These are phyloP conservation scores for Ladona fulva DNA, from an alignment of 1,140 invertebrate genomes.

Conservation along the genomic window DNA sequence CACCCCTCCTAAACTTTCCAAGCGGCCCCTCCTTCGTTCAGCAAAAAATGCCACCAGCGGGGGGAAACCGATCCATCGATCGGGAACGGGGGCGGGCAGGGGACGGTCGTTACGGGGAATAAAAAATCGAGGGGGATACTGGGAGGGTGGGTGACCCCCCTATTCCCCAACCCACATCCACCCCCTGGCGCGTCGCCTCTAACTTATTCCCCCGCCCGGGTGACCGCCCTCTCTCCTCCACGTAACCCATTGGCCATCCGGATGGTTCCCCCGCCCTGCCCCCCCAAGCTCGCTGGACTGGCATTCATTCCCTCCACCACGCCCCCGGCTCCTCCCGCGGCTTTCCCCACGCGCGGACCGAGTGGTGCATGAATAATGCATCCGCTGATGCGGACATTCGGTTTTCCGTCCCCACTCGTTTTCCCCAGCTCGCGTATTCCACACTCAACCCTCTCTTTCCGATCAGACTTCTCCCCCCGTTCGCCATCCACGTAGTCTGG, in stretches of 20 bases:
- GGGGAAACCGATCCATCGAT: not conserved
- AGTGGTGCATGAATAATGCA: slow-evolving; percentile 1
- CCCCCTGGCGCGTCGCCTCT: no score
- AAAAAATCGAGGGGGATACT: not conserved
- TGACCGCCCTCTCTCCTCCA: not conserved
- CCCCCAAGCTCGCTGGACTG: no score
- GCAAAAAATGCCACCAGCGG: not conserved
- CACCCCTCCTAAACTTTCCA: not conserved
- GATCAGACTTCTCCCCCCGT: not conserved
- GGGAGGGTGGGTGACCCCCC: not conserved
- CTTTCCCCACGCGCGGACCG: not conserved
- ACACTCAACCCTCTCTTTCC: not conserved
- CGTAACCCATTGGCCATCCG: not conserved
- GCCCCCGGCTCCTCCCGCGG: no score
- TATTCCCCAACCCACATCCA: no score
- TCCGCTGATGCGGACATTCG: slow-evolving; percentile 6
- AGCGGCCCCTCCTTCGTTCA: not conserved
- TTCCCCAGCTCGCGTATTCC: no score
- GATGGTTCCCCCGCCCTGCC: no score
- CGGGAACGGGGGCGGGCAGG: not conserved
- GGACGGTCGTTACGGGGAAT: not conserved
- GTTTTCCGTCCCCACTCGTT: not conserved
- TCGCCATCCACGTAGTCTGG: not conserved
- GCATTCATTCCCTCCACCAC: no score
- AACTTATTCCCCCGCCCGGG: no score